phyloP scores from a whole-genome alignment of 2,797 vertebrate genomes.

The Craterocephalus amniculus region DNA sequence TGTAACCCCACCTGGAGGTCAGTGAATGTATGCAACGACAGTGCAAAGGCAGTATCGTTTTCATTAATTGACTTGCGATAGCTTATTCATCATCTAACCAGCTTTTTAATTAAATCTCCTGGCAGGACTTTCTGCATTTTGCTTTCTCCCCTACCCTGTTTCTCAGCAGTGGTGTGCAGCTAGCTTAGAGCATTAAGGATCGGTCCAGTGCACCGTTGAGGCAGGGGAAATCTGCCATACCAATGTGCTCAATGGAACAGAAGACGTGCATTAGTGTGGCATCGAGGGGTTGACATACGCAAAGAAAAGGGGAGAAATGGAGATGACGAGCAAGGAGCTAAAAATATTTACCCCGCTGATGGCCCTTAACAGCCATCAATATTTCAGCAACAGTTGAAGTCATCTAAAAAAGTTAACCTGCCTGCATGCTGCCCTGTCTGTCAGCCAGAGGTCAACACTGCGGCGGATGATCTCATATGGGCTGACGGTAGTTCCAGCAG shows the following conservation, averaged over 20 bases:
- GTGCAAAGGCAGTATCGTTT: conserved; percentile 50
- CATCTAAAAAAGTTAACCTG: conserved; percentile 71
- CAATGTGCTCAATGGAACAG: conserved; percentile 80
- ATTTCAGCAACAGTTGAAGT: conserved; percentile 70
- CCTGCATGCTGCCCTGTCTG: conserved; percentile 63
- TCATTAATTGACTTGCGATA: conserved; percentile 60
- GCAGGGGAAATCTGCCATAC: conserved; percentile 75
- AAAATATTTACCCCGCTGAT: conserved; percentile 73
- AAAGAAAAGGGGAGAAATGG: conserved; percentile 43
- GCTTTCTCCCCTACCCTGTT: conserved; percentile 39
- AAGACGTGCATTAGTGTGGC: conserved; percentile 82
- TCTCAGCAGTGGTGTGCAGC: conserved; percentile 44
- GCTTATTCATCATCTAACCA: conserved; percentile 70
- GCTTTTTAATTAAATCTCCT: conserved; percentile 74
- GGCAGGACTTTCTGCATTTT: conserved; percentile 36
- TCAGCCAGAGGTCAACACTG: conserved; percentile 79
- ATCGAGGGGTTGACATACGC: conserved; percentile 62
- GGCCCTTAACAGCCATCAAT: conserved; percentile 68
- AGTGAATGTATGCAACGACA: conserved; percentile 26
- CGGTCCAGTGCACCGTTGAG: conserved; percentile 70
- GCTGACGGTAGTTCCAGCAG: conserved; percentile 59
- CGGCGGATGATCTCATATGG: conserved; percentile 75
- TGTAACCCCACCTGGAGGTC: conserved; percentile 69
- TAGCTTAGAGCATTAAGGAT: conserved; percentile 70
- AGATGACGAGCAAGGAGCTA: conserved; percentile 71